Evolutionary conservation across 2,888 invertebrate species (phyloP), one percentile per base, ranked within the genome.

Genomic region (Anarsia innoxiella): DNA sequence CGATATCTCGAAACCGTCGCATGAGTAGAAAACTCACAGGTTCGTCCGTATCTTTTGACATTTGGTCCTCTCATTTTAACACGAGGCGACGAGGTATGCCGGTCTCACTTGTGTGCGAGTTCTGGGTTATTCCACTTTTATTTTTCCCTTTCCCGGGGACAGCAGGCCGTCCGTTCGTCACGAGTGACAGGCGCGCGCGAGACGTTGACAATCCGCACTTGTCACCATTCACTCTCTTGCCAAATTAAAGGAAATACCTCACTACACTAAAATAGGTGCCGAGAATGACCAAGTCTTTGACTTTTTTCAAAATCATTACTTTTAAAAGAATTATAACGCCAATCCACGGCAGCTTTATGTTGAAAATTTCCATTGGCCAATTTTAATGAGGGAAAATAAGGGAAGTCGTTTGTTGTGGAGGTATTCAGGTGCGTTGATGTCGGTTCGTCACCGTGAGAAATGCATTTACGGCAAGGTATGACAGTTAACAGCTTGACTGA

Each of bases 161-260:
- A 59, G 56, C 53, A 55, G 64, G 62, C 69, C 66, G 65, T 67
- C 69, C 55, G 66, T 72, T 64, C 53, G 65, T 65, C 59, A 56
- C 46, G 48, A 49, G 59, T 57, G 71, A 72, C 70, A 66, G 61
- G 55, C 57, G 57, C 58, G 61, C 61, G 64, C 59, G 65, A n/a
- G n/a, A 56, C 56, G 53, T 43, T 43, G 45, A 53, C 61, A 48
- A 52, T 55, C 54, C 61, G 60, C 61, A 56, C 66, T 71, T 67
- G 70, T 76, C 74, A 67, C 59, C 59, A 62, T 64, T 59, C 58
- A 58, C 54, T 51, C 46, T 48, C 40, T 59, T 64, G 66, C 71
- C 72, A 74, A 78, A 75, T 74, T 72, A 75, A 71, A 69, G 58
- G 49, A 64, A 68, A 68, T 67, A 54, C 62, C 44, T 57, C 48